Base-by-base conservation (phyloP, 2,888 invertebrate genomes). In the Neoascia interrupta region DNA sequence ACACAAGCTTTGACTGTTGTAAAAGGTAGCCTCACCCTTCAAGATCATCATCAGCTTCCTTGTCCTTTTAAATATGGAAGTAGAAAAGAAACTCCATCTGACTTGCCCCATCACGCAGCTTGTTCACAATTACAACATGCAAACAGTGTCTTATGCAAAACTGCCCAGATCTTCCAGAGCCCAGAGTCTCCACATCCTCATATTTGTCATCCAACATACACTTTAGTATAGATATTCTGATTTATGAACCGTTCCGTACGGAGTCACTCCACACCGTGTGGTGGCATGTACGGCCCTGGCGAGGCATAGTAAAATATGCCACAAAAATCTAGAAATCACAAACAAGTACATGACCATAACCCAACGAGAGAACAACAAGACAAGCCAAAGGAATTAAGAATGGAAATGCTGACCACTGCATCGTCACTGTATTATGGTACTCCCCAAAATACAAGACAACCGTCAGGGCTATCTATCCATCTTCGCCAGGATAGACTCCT, bases 381-480 rank as follows among this genome's bases (percentile, higher is more conserved):
- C 19, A 1, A 19, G 60, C n/a, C 6, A 1, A 51, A 37, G 19
- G 41, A 51, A 56, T 39, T 51, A 31, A 56, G 51, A 73, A 66
- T 64, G 26, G 41, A 53, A 60, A 60, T 51, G 47, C 53, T 68
- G 74, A 74, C 74, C 60, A 74, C 15, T 10, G 39, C 66, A 28
- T 58, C 66, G 45, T 73, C 73, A 73, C 73, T 66, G 66, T n/a
- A n/a, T n/a, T n/a, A n/a, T 73, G 26, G 53, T 51, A 31, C 45
- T 15, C 5, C 43, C 75, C 51, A 56, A 75, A 75, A 63, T 63
- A 75, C 75, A 75, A 69, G 75, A 75, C 75, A 75, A 75, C 75
- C 75, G 70, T 70, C 70, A 75, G 54, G 75, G 63, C 75, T 75
- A 75, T 75, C 75, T 75, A 75, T 75, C 75, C 75, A 75, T 75